Evolutionary conservation across 2,113 vertebrate genomes (phyloP), one percentile per base, ranked within the genome.

Genomic region (Felis chaus): DNA sequence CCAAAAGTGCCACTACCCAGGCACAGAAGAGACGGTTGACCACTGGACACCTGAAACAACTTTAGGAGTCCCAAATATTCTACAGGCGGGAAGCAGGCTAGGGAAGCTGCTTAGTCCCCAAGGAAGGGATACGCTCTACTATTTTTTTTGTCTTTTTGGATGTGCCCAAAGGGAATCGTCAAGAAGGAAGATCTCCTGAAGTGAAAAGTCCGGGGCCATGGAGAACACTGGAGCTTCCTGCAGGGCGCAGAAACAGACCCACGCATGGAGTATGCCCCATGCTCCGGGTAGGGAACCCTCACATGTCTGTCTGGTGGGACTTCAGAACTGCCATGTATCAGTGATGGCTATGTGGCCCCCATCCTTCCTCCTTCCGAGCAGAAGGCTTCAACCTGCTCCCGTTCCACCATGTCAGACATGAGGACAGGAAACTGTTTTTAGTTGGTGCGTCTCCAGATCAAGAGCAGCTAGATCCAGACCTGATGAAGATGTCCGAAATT

Each of bases 251-350:
- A 53, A 39, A 86, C 23, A 25, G 5, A 19, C 5, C 25, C 39
- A 11, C 10, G 18, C 13, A 25, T 33, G 48, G 8, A n/a, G 2
- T 36, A 23, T 3, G 8, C 27, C 19, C 14, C 19, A 12, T 1
- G 41, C 63, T 39, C 57, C 12, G 18, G 36, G 16, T 2, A 4
- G 48, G 27, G 2, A 2, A 29, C 63, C 50, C 27, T n/a, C 63
- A 36, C 4, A 14, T 11, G 33, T 11, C 7, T 6, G n/a, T 33
- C 36, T 48, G 33, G 1, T 0, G 61, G 12, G 61, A 66, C 14
- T 89, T 68, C 78, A 83, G 39, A 80, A 63, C 0, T 12, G 89
- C 27, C 7, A 14, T 0, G 4, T 27, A 12, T 25, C 88, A 41
- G 18, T 0, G 71, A 33, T 5, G 4, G 50, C 63, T 36, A 4